phyloP scores from a whole-genome alignment of 1,140 invertebrate genomes.

The Zaprionus inermis region DNA sequence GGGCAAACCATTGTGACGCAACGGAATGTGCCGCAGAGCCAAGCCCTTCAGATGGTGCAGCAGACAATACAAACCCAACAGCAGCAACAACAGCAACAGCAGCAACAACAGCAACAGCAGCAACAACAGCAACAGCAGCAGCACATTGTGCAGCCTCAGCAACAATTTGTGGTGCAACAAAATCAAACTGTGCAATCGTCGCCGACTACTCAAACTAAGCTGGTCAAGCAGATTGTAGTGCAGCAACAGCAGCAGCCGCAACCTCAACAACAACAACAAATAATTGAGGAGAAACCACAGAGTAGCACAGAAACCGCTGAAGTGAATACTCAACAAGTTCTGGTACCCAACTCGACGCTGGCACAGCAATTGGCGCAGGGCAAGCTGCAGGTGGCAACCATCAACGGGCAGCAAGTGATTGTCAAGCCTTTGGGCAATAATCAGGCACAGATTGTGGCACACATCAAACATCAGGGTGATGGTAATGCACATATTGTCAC shows the following conservation, averaged over 20 bases:
- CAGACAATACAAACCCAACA: constrained; percentile 81
- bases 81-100: too few relatives aligned
- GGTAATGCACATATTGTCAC: constrained; percentile 81
- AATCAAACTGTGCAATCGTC: constrained; percentile 70
- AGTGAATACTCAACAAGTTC: constrained; percentile 86
- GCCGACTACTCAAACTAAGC: constrained; percentile 55
- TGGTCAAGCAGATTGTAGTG: constrained; percentile 65
- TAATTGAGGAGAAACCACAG: constrained; percentile 59
- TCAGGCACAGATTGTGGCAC: constrained; percentile 89
- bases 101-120: constrained; percentile 48
- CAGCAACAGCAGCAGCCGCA: constrained; percentile 53
- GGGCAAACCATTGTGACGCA: constrained; percentile 82
- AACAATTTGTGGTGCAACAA: constrained; percentile 66
- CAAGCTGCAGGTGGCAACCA: constrained; percentile 92
- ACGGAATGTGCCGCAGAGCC: constrained; percentile 71
- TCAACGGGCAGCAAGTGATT: constrained; percentile 92
- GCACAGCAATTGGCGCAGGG: constrained; percentile 91
- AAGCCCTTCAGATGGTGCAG: constrained; percentile 74
- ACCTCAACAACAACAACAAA: constrained; percentile 44
- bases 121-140: constrained; percentile 71
- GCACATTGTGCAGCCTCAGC: constrained; percentile 69
- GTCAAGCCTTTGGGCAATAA: constrained; percentile 90
- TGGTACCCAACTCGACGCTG: constrained; percentile 90
- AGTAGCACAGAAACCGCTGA: constrained; percentile 43
- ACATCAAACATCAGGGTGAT: constrained; percentile 86